Conservation (phyloP, 2,888 invertebrate genomes). For the Phytoseiulus persimilis region DNA sequence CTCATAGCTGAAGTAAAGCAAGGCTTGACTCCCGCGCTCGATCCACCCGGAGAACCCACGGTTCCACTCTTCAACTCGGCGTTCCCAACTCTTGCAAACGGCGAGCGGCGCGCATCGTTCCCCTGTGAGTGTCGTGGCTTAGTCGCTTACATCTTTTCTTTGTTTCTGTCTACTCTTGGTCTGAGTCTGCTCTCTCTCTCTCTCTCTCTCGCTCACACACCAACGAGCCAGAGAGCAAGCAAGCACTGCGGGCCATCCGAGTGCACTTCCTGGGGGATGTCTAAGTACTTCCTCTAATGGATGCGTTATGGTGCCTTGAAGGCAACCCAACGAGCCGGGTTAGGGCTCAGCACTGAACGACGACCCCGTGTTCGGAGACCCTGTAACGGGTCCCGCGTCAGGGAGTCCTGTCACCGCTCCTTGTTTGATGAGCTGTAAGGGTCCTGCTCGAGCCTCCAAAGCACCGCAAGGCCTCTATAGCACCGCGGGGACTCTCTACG, state of each 20-base stretch:
- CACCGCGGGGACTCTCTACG: neutral
- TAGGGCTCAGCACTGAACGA: neutral
- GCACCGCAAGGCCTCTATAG: neutral
- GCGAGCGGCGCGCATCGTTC: slow-evolving; percentile 10
- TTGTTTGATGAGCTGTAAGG: neutral
- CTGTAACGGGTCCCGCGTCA: neutral
- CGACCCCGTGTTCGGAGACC: neutral
- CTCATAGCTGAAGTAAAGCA: slow-evolving; percentile 76
- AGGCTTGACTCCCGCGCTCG: slow-evolving; percentile 49
- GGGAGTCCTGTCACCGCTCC: neutral
- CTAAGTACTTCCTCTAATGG: slow-evolving; percentile 36
- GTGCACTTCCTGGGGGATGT: neutral
- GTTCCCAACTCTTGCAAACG: slow-evolving; percentile 18
- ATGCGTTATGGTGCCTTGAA: neutral
- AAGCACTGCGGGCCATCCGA: slow-evolving; percentile 9
- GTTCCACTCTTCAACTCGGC: slow-evolving; percentile 30
- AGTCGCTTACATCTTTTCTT: neutral
- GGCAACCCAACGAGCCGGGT: neutral
- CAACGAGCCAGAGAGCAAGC: neutral
- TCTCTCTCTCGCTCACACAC: too few species aligned
- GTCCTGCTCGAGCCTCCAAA: neutral
- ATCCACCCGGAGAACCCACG: slow-evolving; percentile 11
- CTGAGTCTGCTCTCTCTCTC: neutral
- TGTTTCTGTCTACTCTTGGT: neutral
- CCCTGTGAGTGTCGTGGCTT: neutral